Evolutionary conservation across 2,797 vertebrate genomes (phyloP).

Genomic region (Iguana delicatissima): DNA sequence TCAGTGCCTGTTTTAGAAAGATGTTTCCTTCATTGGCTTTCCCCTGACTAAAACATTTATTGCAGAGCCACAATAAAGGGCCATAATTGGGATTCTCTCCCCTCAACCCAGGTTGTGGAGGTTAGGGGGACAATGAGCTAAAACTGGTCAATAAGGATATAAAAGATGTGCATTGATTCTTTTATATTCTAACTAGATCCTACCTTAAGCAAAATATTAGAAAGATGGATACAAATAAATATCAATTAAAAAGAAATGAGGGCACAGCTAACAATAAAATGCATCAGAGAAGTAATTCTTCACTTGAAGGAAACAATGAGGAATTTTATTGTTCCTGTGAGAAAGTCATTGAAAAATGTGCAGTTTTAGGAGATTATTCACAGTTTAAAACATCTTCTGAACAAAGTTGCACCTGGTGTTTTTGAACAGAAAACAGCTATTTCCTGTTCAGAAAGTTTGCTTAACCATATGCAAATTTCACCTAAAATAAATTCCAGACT

Average conservation of each 20-base stretch:
- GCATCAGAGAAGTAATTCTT: no score
- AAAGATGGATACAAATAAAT: neutral
- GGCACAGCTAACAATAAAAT: neutral
- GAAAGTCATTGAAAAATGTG: no score
- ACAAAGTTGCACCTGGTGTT: no score
- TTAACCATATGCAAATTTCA: no score
- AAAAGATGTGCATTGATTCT: neutral
- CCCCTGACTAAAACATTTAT: neutral
- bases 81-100: neutral
- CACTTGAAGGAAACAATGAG: no score
- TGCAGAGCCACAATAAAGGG: neutral
- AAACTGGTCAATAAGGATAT: neutral
- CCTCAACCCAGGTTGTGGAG: neutral
- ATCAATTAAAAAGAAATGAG: neutral
- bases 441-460: no score
- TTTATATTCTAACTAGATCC: neutral
- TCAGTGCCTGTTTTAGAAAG: conserved; percentile 2
- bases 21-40: neutral
- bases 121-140: neutral
- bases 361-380: no score
- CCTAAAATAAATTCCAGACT: no score
- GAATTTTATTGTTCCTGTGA: no score
- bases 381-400: no score
- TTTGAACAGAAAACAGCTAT: no score
- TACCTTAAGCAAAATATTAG: neutral